phyloP scores from a whole-genome alignment of 2,113 vertebrate species.

The Mus spicilegus region DNA sequence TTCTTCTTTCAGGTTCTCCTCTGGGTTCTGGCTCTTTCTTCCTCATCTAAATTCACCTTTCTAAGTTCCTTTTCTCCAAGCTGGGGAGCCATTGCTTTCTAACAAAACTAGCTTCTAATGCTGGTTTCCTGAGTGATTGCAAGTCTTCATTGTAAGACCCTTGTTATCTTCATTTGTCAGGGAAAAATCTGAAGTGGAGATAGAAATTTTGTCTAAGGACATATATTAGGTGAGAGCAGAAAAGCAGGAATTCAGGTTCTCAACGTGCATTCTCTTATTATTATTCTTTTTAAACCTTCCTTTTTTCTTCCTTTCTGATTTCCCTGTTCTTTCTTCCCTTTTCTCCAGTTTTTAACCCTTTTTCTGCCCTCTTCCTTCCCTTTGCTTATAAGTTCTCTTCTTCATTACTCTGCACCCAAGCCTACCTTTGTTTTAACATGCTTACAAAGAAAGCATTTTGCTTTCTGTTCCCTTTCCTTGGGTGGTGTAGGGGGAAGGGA shows the following conservation, averaged over 20 bases:
- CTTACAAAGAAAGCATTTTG: background rate
- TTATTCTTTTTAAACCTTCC: background rate
- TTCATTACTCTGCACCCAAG: too few relatives aligned
- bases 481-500: background rate
- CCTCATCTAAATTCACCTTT: slow-evolving; percentile 10
- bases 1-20: background rate
- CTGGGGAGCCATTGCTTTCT: background rate
- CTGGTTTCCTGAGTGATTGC: background rate
- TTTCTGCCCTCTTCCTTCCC: background rate
- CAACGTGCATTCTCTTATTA: background rate
- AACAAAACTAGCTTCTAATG: background rate
- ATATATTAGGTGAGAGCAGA: background rate
- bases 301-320: background rate
- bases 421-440: too few relatives aligned
- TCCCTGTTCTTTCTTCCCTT: background rate
- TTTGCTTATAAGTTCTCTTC: background rate
- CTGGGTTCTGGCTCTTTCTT: background rate
- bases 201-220: background rate
- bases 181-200: background rate
- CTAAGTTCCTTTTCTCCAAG: background rate
- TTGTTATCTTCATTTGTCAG: background rate
- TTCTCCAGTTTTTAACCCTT: background rate
- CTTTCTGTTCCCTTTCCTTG: background rate
- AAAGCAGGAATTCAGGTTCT: background rate
- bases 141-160: background rate